Percentiles rank a stretch among this genome's conserved stretches.
Evolutionary conservation across 2,113 vertebrate genomes (phyloP).

Genomic region (Pteropus alecto): DNA sequence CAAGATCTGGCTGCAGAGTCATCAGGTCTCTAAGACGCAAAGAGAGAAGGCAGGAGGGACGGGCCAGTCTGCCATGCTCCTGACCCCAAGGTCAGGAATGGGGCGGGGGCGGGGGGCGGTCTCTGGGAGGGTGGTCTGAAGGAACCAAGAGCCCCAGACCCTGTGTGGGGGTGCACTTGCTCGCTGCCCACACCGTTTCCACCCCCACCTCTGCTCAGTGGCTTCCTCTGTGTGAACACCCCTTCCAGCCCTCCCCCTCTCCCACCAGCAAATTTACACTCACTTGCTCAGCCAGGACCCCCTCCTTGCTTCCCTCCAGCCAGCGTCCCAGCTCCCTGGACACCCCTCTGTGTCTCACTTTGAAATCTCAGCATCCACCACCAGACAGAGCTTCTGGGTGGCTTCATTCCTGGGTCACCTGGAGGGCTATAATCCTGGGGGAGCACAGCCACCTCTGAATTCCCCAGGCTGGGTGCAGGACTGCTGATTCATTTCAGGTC

Average conservation of each 20-base stretch:
- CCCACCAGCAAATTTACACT: background rate
- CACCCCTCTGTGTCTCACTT: too few species aligned
- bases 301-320: rapidly evolving
- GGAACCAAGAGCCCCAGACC: background rate
- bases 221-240: background rate
- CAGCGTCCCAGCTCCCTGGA: background rate
- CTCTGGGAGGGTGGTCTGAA: background rate
- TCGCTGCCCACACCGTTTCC: background rate
- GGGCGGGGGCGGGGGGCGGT: background rate
- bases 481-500: background rate
- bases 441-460: background rate
- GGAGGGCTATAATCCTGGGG: background rate
- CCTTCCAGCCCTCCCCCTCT: too few species aligned
- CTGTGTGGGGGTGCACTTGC: rapidly evolving
- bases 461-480: background rate
- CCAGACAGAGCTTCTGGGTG: background rate
- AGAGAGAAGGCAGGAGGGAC: background rate
- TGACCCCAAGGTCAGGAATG: background rate
- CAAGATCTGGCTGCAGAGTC: background rate
- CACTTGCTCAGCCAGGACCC: background rate
- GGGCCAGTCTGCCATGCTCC: rapidly evolving
- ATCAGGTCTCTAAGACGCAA: background rate
- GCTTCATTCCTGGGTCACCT: background rate
- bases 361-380: background rate
- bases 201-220: background rate